These are phyloP conservation scores for Bovichtus variegatus DNA, from an alignment of 2,797 vertebrate genomes.

Conservation along the genomic window DNA sequence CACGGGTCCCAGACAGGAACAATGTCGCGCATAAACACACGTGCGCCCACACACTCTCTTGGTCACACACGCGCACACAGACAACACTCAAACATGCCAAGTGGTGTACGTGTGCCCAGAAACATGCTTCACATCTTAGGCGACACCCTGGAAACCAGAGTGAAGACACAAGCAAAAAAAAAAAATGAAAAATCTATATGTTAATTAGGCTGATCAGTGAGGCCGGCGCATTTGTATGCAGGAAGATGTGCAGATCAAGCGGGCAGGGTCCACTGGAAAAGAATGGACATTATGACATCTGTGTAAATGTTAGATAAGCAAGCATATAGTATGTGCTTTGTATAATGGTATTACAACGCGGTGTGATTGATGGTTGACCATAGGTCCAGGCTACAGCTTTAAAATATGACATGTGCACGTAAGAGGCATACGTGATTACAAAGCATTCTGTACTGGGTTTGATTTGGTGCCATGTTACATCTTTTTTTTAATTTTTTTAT, in stretches of 20 bases:
- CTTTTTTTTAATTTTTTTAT: too few species aligned
- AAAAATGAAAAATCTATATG: conserved; percentile 85
- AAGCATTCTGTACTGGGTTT: conserved; percentile 32
- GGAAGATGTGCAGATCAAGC: conserved; percentile 49
- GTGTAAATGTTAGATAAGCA: conserved; percentile 15
- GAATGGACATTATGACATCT: conserved; percentile 25
- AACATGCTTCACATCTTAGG: conserved; percentile 68
- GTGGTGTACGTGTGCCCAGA: conserved; percentile 25
- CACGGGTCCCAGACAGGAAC: conserved; percentile 53
- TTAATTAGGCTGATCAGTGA: conserved; percentile 75
- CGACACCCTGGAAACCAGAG: conserved; percentile 74
- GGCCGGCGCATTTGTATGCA: conserved; percentile 53
- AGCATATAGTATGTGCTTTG: conserved; percentile 23
- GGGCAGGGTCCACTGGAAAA: conserved; percentile 40
- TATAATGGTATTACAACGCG: background rate
- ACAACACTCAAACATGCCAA: conserved; percentile 21
- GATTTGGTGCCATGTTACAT: conserved; percentile 69
- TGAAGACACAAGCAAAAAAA: conserved; percentile 74
- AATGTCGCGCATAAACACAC: conserved; percentile 34
- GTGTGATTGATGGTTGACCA: conserved; percentile 26
- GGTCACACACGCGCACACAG: conserved; percentile 14
- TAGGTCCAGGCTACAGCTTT: conserved; percentile 25
- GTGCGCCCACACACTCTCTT: conserved; percentile 5
- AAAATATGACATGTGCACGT: conserved; percentile 18
- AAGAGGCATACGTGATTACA: conserved; percentile 28